Evolutionary conservation across 1,140 invertebrate genomes (phyloP), one percentile per base, ranked within the genome.

Genomic region (Tetramorium simillimum): DNA sequence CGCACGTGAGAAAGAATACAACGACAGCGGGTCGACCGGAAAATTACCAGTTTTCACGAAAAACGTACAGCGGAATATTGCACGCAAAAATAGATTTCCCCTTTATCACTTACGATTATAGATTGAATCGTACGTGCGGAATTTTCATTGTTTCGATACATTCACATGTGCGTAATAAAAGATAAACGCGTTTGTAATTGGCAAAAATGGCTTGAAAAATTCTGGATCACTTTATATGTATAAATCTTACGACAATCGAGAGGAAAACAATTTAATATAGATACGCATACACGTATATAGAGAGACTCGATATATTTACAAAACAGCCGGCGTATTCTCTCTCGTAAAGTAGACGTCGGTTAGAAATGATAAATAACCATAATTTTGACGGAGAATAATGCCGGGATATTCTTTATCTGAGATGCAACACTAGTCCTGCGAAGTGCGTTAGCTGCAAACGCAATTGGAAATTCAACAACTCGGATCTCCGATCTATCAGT

Each of bases 31-130:
- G 16, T 49, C 70, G 72, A 82, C 86, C 51, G 86, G 82, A 90
- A 90, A 90, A 90, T 90, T 86, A 90, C 51, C 63, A 88, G 89
- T 88, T 90, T 70, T 70, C 80, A 21, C 16, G 37, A 33, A 24
- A 62, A 72, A 70, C 12, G 14, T 21, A 12, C 53, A 3, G 21
- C 49, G 60, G 16, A 1, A 63, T 24, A 16, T 33, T 46, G 24
- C 16, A 60, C 16, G 67, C 24, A 67, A 56, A 56, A 72, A 82
- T 40, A 69, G 16, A 18, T 70, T n/a, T 56, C 1, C 43, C 14
- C 37, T 33, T 24, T 33, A 24, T 3, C 16, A 18, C 18, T 24
- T 24, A 37, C 43, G 40, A 49, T 67, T 78, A 3, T 75, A 46
- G 21, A 1, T 28, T 72, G n/a, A 37, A 65, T 65, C 51, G 3